These are phyloP conservation scores for Microplitis mediator DNA, from an alignment of 1,140 invertebrate species.

Conservation along the genomic window DNA sequence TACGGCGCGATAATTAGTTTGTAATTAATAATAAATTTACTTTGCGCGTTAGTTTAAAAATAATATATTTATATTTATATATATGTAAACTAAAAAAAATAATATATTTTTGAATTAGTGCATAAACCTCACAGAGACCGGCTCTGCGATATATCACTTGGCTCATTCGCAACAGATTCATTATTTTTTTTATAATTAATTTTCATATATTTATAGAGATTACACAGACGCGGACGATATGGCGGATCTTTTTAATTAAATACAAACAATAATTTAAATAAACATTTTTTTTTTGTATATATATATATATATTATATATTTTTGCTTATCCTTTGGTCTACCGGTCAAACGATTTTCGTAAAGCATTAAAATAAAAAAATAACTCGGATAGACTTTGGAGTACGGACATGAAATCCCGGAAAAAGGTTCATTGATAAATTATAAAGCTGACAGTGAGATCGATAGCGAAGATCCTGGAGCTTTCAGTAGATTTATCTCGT, in stretches of 20 bases:
- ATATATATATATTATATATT: too few species aligned
- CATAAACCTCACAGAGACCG: conserved; percentile 50
- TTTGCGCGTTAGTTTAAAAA: conserved; percentile 8
- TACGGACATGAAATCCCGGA: neutral
- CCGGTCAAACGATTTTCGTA: too few species aligned
- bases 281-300: neutral
- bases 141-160: conserved; percentile 38
- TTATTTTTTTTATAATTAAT: neutral
- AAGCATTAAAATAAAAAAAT: neutral
- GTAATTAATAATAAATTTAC: conserved; percentile 13
- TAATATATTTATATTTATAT: neutral
- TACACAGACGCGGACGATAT: conserved; percentile 3
- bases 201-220: neutral
- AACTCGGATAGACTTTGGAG: neutral
- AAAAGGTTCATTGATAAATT: neutral
- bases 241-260: neutral
- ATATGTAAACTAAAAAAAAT: neutral
- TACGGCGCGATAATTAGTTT: conserved; percentile 8
- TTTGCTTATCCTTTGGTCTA: neutral
- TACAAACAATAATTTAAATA: neutral
- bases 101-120: conserved; percentile 40
- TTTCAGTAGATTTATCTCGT: neutral
- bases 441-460: conserved; percentile 5
- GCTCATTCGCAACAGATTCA: neutral
- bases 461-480: neutral